Percentiles rank a stretch among this genome's conserved stretches.
These are phyloP conservation scores for Trissonchulus sp. DNA, from an alignment of 2,888 invertebrate genomes.

Conservation along the genomic window DNA sequence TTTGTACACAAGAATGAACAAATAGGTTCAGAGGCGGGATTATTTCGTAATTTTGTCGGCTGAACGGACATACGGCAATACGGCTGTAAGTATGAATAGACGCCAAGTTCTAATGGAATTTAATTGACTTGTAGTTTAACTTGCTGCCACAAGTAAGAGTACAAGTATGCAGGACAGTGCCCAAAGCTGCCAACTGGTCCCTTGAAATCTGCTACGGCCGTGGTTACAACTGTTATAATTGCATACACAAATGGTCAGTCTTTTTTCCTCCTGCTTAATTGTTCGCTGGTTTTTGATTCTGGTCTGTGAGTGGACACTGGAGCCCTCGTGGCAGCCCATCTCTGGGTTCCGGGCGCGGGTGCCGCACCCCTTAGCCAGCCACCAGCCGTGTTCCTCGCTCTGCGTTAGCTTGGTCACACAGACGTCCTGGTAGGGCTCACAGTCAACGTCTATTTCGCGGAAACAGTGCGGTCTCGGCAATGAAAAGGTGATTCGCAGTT, in stretches of 20 bases:
- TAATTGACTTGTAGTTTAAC: too few relatives aligned
- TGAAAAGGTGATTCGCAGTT: constrained; percentile 21
- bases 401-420: constrained; percentile 28
- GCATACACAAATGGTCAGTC: constrained; percentile 14
- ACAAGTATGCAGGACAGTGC: too few relatives aligned
- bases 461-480: constrained; percentile 17
- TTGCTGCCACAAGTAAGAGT: too few relatives aligned
- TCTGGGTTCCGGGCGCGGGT: background rate
- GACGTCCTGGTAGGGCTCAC: constrained; percentile 12
- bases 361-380: constrained; percentile 22
- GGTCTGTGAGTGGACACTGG: background rate
- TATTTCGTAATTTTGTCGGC: too few relatives aligned
- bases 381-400: background rate
- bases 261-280: constrained; percentile 18
- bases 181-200: too few relatives aligned
- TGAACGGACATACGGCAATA: too few relatives aligned
- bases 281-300: constrained; percentile 16
- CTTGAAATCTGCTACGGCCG: background rate
- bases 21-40: too few relatives aligned
- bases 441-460: constrained; percentile 22
- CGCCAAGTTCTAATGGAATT: too few relatives aligned
- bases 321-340: constrained; percentile 12
- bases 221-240: constrained; percentile 8
- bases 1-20: too few relatives aligned
- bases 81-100: too few relatives aligned